Percentiles rank a stretch among this genome's conserved stretches.
Evolutionary conservation across 2,113 vertebrate genomes (phyloP).

Genomic region (Varanus salvator): DNA sequence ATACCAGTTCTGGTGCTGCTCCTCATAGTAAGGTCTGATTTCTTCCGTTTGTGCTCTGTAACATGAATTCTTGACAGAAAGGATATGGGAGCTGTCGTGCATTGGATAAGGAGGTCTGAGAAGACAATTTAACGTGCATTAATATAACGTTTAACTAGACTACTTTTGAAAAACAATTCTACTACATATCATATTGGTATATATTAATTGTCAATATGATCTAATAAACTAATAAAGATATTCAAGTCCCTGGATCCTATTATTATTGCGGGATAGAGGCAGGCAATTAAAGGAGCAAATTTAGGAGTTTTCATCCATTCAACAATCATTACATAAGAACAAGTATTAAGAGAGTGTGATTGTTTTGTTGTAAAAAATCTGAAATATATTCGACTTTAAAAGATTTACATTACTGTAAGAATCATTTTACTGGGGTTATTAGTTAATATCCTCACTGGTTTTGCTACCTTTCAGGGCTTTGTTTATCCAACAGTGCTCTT

Average conservation of each 20-base stretch:
- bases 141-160: not conserved
- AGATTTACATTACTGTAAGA: not conserved
- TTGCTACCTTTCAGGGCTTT: conserved; percentile 78
- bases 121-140: conserved; percentile 39
- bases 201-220: conserved; percentile 3
- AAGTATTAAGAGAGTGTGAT: not conserved
- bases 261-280: not conserved
- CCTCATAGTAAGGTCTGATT: conserved; percentile 80
- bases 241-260: not conserved
- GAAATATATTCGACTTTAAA: not conserved
- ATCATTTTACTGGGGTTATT: not conserved
- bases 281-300: not conserved
- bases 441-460: not conserved
- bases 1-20: conserved; percentile 89
- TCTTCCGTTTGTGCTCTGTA: conserved; percentile 79
- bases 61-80: conserved; percentile 80
- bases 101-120: conserved; percentile 74
- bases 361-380: no score
- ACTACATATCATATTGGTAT: conserved; percentile 2
- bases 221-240: not conserved
- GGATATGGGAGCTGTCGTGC: conserved; percentile 85
- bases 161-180: not conserved
- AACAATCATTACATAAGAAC: not conserved
- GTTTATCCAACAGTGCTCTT: conserved; percentile 83
- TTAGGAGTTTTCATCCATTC: not conserved